A percentile compares a stretch with the other conserved stretches of the same genome.
Conservation (phyloP, 2,888 invertebrate genomes). For the Tromatobia lineatoria region DNA sequence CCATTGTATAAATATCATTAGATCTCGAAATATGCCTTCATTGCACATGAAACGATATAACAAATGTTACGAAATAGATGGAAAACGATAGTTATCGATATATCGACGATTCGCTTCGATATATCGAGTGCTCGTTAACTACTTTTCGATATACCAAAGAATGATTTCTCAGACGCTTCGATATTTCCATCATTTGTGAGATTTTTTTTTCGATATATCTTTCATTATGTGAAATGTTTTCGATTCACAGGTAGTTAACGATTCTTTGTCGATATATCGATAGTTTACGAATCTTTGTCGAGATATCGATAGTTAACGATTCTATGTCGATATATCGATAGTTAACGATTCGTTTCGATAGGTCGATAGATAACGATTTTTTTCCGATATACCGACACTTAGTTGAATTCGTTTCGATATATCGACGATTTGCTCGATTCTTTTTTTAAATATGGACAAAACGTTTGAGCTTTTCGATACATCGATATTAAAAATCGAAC, state of each 20-base stretch:
- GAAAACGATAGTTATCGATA: not conserved
- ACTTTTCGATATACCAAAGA: not conserved
- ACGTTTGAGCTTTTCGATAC: not conserved
- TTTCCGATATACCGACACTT: not conserved
- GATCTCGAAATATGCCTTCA: constrained; percentile 45
- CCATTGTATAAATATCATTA: constrained; percentile 52
- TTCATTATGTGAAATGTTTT: no score
- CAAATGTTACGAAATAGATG: not conserved
- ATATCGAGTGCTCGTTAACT: not conserved
- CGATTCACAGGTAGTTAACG: no score
- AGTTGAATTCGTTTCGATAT: not conserved
- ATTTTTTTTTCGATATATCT: no score
- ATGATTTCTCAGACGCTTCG: no score
- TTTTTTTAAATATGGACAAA: not conserved
- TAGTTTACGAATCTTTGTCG: no score
- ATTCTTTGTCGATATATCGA: no score
- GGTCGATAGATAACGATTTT: not conserved
- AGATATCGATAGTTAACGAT: no score
- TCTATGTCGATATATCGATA: constrained; percentile 7
- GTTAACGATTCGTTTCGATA: no score
- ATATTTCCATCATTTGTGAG: not conserved
- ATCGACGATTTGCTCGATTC: not conserved
- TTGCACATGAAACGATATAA: constrained; percentile 28
- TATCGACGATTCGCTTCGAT: not conserved
- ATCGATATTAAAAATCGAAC: not conserved